phyloP scores from a whole-genome alignment of 2,797 vertebrate species.

The Sebastes trivittatus region DNA sequence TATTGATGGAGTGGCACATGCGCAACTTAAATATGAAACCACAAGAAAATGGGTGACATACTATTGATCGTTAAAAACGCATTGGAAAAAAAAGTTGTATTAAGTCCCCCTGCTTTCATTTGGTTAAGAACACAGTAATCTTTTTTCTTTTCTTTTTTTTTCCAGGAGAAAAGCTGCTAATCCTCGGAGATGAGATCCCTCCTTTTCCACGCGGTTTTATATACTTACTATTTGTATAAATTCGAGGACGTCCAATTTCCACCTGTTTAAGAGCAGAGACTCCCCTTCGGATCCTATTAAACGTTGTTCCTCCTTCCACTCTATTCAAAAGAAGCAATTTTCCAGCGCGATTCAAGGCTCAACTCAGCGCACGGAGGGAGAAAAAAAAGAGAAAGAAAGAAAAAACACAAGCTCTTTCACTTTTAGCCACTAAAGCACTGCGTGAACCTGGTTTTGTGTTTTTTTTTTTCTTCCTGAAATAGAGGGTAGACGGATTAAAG shows the following conservation, averaged over 20 bases:
- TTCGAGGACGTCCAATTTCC: conserved; percentile 88
- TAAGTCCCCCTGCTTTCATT: conserved; percentile 1
- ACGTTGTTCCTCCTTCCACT: conserved; percentile 85
- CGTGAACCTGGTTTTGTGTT: conserved; percentile 95
- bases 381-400: conserved; percentile 67
- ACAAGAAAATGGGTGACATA: background rate
- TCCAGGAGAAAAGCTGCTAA: conserved; percentile 64
- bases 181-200: conserved; percentile 70
- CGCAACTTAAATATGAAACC: background rate
- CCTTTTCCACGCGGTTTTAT: conserved; percentile 74
- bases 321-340: conserved; percentile 91
- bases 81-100: background rate
- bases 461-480: conserved; percentile 89
- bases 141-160: conserved; percentile 11
- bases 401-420: conserved; percentile 89
- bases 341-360: conserved; percentile 88
- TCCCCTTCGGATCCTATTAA: conserved; percentile 89
- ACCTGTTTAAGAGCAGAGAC: conserved; percentile 90
- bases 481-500: conserved; percentile 90
- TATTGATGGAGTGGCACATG: background rate
- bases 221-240: conserved; percentile 84
- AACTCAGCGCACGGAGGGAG: conserved; percentile 63
- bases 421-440: conserved; percentile 93
- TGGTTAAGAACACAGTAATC: conserved; percentile 25
- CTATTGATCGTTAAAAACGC: background rate